Base-by-base conservation (phyloP, 2,113 vertebrate genomes). In the Percina caprodes region DNA sequence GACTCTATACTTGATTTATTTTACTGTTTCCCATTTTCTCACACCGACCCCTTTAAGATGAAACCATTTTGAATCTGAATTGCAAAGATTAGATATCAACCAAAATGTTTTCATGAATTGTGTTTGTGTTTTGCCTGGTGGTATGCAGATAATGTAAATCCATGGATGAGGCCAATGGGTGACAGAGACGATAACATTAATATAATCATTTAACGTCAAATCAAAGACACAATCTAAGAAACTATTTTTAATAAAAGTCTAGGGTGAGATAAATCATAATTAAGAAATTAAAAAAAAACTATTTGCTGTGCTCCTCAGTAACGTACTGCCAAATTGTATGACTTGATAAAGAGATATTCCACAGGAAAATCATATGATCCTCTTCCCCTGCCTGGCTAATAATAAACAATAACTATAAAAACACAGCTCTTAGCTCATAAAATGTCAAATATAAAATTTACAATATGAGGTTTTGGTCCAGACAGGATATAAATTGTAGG, bases 1-100 rank as follows among this genome's bases (percentile, higher is more conserved):
- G 54, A 24, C 19, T 79, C 60, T 48, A 14, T 59, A 56, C 60
- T 63, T 42, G 12, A 84, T 86, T 75, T 16, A 77, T 80, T n/a
- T n/a, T n/a, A n/a, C n/a, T n/a, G n/a, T 46, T 65, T 54, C 54
- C 48, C 14, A 62, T 87, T 69, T n/a, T n/a, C n/a, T n/a, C 24
- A 62, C 15, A 8, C 45, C 39, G 12, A 63, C 12, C 2, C 12
- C 13, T 39, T 78, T 66, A 59, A 7, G 0, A 26, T 55, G 24
- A 68, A 30, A 24, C 24, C 16, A 19, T n/a, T 66, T 35, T 67
- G 2, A 39, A 39, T 24, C 51, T 59, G 33, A 14, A 67, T 30
- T 21, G 42, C 51, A 71, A 77, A 35, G 19, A 65, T 54, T 19
- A n/a, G 4, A 49, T 24, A 26, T 16, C 6, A 42, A 49, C 14